Evolutionary conservation across 2,113 vertebrate genomes (phyloP), one percentile per base, ranked within the genome.

Genomic region (Percopsis transmontana): DNA sequence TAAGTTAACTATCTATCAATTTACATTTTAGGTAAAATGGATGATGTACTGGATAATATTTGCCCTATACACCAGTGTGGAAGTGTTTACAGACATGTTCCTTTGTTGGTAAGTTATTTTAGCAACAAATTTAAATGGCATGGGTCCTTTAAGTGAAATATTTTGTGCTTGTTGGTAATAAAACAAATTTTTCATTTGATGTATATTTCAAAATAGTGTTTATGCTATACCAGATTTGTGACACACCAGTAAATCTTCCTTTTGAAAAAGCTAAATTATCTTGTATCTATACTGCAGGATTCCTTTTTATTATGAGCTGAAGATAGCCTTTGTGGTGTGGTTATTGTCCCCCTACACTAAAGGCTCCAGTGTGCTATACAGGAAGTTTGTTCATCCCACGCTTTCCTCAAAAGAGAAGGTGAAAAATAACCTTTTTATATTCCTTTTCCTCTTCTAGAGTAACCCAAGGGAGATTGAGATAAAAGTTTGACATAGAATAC

Each of bases 31-130:
- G 97, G 96, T 99, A 62, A 99, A 99, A 91, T 99, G 97, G 97
- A 99, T 99, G 97, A 99, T 99, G 97, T 99, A 99, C 86, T 99
- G 97, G 97, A 99, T 99, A 77, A 98, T 98, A 95, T 99, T 98
- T 79, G 97, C 97, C 0, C 91, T 99, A 42, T 99, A 96, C 85
- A 98, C 94, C 0, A 93, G 96, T 68, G 94, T 93, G 87, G 97
- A 99, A 91, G 97, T 95, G 0, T 95, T 99, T 88, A 98, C 97
- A n/a, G 97, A 99, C 79, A 94, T 98, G 86, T 99, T 99, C 86
- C 89, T 99, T 50, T 98, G 95, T 86, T 99, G 97, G 97, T 99
- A 85, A 94, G 97, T 86, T 62, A 55, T 61, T 15, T 52, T 14
- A 23, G 54, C 5, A 38, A 39, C 4, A 11, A 19, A 13, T 53